Conservation (phyloP, 2,797 vertebrate genomes). For the Calcarius lapponicus region DNA sequence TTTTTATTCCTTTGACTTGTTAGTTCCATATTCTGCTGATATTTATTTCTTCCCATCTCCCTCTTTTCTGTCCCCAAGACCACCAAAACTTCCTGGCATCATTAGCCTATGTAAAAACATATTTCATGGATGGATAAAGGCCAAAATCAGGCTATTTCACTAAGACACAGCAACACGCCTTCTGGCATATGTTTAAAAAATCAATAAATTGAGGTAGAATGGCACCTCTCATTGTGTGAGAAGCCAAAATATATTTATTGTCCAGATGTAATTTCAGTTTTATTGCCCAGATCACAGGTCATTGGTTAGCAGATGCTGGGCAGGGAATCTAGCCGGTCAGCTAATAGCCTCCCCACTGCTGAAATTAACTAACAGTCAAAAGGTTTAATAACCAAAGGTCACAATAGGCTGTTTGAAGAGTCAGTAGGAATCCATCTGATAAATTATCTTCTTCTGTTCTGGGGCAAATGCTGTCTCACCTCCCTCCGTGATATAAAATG, state of each 20-base stretch:
- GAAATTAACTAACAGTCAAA: constrained; percentile 81
- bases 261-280: constrained; percentile 75
- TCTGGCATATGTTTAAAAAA: constrained; percentile 53
- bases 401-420: constrained; percentile 69
- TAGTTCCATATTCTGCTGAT: neutral
- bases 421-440: constrained; percentile 71
- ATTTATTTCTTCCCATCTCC: neutral
- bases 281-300: constrained; percentile 75
- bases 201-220: neutral
- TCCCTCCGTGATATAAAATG: constrained; percentile 56
- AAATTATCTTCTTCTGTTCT: constrained; percentile 70
- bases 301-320: constrained; percentile 76
- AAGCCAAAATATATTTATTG: constrained; percentile 74
- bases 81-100: neutral
- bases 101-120: neutral
- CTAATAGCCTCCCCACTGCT: constrained; percentile 77
- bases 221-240: constrained; percentile 47
- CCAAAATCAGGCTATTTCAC: neutral
- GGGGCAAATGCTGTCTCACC: constrained; percentile 15
- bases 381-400: constrained; percentile 74
- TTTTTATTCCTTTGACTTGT: neutral
- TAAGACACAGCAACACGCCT: constrained; percentile 10
- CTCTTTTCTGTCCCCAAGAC: neutral
- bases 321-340: constrained; percentile 73
- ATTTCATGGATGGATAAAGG: neutral